phyloP scores from a whole-genome alignment of 2,888 invertebrate genomes.

The Xestia rhomboidea region DNA sequence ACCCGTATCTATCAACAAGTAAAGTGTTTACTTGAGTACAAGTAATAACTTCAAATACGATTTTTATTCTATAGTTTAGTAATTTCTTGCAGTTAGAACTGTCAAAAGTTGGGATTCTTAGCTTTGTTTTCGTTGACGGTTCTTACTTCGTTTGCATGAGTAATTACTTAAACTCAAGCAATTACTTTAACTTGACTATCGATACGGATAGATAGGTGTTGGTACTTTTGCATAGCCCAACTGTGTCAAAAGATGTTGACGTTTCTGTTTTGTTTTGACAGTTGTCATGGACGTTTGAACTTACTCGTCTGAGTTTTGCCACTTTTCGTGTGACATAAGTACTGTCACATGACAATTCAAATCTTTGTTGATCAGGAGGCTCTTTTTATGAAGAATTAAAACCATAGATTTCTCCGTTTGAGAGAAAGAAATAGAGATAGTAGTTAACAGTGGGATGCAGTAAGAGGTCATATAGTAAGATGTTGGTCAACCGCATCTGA shows the following conservation, averaged over 20 bases:
- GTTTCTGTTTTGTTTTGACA: background rate
- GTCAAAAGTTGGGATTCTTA: no score
- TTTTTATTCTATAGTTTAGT: no score
- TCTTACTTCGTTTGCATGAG: no score
- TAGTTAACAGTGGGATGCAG: background rate
- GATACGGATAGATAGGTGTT: no score
- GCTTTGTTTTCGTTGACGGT: no score
- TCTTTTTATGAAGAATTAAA: background rate
- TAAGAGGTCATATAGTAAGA: background rate
- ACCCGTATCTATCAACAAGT: no score
- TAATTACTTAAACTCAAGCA: no score
- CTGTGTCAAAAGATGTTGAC: background rate
- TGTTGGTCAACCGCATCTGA: background rate
- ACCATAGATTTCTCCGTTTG: background rate
- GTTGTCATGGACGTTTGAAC: background rate
- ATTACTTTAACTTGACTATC: no score
- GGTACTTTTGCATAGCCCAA: background rate
- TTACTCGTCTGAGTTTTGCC: background rate
- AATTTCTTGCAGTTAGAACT: no score
- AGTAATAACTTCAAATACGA: no score
- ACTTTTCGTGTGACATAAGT: background rate
- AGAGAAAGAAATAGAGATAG: background rate
- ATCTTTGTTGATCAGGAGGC: background rate
- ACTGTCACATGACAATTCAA: background rate
- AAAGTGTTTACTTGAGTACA: no score